These are phyloP conservation scores for Lasius fuliginosus DNA, from an alignment of 2,888 invertebrate genomes.

Conservation along the genomic window DNA sequence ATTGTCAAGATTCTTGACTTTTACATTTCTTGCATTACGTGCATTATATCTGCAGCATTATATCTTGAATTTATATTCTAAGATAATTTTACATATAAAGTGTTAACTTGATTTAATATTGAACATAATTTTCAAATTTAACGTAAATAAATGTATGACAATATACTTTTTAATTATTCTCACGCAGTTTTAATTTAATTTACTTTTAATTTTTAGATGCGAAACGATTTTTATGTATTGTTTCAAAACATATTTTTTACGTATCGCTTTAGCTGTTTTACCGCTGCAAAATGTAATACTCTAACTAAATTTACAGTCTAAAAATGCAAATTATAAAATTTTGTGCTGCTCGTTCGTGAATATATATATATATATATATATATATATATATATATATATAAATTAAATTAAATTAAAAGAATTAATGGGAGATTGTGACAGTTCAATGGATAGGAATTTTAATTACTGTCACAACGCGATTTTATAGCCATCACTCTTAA, in stretches of 20 bases:
- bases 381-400: no score
- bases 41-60: no score
- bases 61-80: no score
- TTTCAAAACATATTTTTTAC: not conserved
- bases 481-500: not conserved
- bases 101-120: no score
- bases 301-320: not conserved
- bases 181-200: not conserved
- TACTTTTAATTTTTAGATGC: not conserved
- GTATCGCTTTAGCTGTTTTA: not conserved
- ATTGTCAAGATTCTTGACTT: no score
- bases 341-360: conserved; percentile 17
- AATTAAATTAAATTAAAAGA: no score
- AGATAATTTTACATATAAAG: no score
- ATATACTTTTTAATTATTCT: no score
- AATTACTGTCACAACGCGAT: not conserved
- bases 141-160: no score
- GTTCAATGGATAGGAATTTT: not conserved
- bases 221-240: not conserved
- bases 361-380: no score
- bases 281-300: not conserved
- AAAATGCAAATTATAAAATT: conserved; percentile 43
- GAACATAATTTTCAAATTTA: no score
- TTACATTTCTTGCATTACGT: no score
- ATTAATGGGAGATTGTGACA: not conserved